Base-by-base conservation (phyloP, 2,888 invertebrate genomes). In the Drosophila cognata region DNA sequence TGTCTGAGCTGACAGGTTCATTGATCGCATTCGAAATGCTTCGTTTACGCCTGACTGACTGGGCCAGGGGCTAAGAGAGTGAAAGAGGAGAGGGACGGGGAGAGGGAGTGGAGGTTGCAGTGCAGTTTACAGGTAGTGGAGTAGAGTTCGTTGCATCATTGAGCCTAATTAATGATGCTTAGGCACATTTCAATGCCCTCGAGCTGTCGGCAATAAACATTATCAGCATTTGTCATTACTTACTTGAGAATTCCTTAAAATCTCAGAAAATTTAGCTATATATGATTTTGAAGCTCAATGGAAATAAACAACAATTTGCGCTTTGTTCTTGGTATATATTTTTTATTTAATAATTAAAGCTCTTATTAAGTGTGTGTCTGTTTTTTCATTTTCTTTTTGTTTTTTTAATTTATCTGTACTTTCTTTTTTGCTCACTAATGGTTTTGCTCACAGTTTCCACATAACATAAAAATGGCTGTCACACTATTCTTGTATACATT, bases 291-390 rank as follows among this genome's bases (percentile, higher is more conserved):
- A 25, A 11, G 21, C 21, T 13, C 1, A 21, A 43, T 43, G 13
- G 10, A 25, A 55, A 36, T 21, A 5, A 21, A 21, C 4, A 56
- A 41, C 29, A 57, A 21, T n/a, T 5, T 31, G n/a, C 11, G 3
- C 33, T 63, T 63, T 74, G 50, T 88, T 84, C 65, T 71, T 72
- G 79, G 77, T 89, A 87, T 77, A 85, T 77, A 88, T 88, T 86
- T 74, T 86, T 82, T 84, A 84, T 89, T 88, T 90, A 84, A 88
- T 91, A 89, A 89, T 89, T 89, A 89, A 89, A 89, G 89, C 89
- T 89, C 90, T 89, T 91, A 90, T 91, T 88, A 89, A 89, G 89
- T 84, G 90, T 86, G 46, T 46, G 46, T 46, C 25, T 46, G 25
- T 25, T 25, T 46, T 46, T 43, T 41, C 2, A 2, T 10, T 38